Evolutionary conservation across 1,140 invertebrate genomes (phyloP), one percentile per base, ranked within the genome.

Genomic region (Micrasema minimum): DNA sequence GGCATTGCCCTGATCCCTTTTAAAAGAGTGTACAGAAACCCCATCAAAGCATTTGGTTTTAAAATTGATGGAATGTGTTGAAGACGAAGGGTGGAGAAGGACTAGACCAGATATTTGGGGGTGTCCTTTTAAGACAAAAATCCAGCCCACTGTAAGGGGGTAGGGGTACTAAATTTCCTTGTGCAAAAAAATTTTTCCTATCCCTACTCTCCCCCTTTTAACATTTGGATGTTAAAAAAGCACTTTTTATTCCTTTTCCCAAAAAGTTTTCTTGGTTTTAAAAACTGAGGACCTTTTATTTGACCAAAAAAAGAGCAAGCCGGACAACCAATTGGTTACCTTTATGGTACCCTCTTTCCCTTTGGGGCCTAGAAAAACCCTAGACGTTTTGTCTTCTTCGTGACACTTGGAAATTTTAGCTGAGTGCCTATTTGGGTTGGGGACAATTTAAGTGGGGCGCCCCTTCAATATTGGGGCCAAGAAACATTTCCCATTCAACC

Each of bases 121-220:
- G 78, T 68, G 85, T 83, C 43, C 93, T 92, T 80, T 93, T 90
- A 1, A 94, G 81, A 31, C 89, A 89, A n/a, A 94, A 89, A 75
- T 93, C 90, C 72, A 91, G 87, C 18, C 90, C 87, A 74, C 91
- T 93, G 76, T 95, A 95, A 0, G 93, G 93, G 0, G 93, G 92
- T 0, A 94, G 92, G 80, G 97, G 96, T 23, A 98, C 91, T n/a
- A 97, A 83, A 78, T 94, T 91, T 41, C 90, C 90, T 53, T 92
- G 78, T 96, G 93, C 9, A 99, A 84, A 75, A 98, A 91, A 79
- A 96, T 98, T 79, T 98, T 96, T 2, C 96, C 96, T 95, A 98
- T 0, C 95, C 95, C 77, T 85, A 88, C 77, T 88, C 87, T 38
- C 86, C 87, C 12, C 83, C 83, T 51, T 84, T 84, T 23, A 79